A percentile compares a stretch with the other conserved stretches of the same genome.
These are phyloP conservation scores for Strix occidentalis DNA, from an alignment of 2,797 vertebrate species.

Conservation along the genomic window DNA sequence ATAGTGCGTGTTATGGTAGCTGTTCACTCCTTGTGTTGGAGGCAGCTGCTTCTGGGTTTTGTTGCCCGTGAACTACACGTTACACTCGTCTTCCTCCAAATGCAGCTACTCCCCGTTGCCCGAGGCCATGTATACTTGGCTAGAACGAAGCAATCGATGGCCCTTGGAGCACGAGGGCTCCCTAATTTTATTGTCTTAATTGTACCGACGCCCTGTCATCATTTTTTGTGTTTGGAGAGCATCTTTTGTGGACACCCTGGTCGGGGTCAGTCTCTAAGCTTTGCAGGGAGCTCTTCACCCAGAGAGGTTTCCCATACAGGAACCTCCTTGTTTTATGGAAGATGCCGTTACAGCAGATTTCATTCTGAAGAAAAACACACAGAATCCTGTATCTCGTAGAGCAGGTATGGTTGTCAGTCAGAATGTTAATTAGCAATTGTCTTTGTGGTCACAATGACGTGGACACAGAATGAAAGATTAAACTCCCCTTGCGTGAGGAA, in stretches of 20 bases:
- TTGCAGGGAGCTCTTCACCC: background rate
- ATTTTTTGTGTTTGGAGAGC: background rate
- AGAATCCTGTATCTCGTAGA: fast-evolving
- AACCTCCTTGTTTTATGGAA: background rate
- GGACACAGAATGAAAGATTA: background rate
- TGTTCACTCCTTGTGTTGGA: background rate
- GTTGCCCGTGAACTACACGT: fast-evolving
- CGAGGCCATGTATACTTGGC: fast-evolving
- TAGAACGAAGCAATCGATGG: background rate
- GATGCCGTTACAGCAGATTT: fast-evolving
- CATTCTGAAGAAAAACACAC: fast-evolving
- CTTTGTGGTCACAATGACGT: background rate
- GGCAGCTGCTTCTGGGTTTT: background rate
- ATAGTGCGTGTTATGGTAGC: fast-evolving
- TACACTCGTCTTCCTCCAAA: background rate
- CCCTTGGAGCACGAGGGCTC: fast-evolving
- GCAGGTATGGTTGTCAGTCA: background rate
- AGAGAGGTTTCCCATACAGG: background rate
- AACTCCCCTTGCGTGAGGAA: background rate
- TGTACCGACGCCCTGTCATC: background rate
- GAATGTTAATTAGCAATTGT: background rate
- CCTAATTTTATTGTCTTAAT: fast-evolving
- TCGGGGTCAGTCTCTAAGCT: fast-evolving
- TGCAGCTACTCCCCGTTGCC: background rate
- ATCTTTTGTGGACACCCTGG: background rate